A percentile compares a stretch with the other conserved stretches of the same genome.
Evolutionary conservation across 2,113 vertebrate species (phyloP).

Genomic region (Clupea harengus): DNA sequence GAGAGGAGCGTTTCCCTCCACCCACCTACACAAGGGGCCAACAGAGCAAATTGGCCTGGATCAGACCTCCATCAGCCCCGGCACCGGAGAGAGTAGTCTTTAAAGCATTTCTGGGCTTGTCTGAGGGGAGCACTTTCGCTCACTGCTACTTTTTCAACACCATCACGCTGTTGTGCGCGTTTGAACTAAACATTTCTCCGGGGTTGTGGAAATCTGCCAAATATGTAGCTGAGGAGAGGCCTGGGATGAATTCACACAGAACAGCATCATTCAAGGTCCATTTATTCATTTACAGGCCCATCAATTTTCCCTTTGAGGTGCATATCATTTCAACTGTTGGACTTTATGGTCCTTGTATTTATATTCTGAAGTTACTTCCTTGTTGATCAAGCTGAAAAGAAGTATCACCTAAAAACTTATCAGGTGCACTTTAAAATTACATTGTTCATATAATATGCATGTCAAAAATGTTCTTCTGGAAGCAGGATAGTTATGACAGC

Average conservation of each 20-base stretch:
- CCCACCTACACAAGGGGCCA: neutral
- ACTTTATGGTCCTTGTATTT: neutral
- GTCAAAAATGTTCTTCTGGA: neutral
- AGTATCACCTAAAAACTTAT: too few species aligned
- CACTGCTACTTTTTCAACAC: constrained; percentile 56
- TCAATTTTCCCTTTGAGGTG: neutral
- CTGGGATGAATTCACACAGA: neutral
- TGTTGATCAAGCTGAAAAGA: neutral
- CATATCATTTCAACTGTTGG: neutral
- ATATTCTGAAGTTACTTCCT: neutral
- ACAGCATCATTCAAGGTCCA: neutral
- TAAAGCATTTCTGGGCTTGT: constrained; percentile 27
- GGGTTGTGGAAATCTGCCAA: constrained; percentile 49
- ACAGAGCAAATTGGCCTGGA: neutral
- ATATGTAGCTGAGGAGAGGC: constrained; percentile 18
- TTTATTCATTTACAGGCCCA: constrained; percentile 7
- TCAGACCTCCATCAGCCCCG: neutral
- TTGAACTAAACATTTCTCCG: constrained; percentile 43
- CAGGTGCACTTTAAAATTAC: too few species aligned
- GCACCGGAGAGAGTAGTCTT: neutral
- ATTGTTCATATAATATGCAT: neutral
- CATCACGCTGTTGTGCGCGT: constrained; percentile 51
- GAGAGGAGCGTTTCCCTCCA: neutral
- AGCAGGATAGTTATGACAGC: too few species aligned
- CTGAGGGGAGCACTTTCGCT: constrained; percentile 50